Evolutionary conservation across 2,113 vertebrate species (phyloP).

Genomic region (Pseudopipra pipra): DNA sequence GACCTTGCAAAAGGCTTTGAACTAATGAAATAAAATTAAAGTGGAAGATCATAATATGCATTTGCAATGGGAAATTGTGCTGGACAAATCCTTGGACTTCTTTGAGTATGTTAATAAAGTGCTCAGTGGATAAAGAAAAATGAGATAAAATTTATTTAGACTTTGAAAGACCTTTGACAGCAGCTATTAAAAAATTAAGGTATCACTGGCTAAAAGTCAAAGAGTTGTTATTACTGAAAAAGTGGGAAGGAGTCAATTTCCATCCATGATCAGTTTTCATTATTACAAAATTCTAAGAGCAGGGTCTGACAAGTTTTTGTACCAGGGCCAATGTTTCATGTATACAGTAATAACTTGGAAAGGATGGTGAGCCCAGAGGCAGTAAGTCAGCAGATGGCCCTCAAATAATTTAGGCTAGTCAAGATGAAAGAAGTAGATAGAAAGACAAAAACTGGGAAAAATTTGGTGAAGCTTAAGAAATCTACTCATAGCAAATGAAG

Average conservation of each 20-base stretch:
- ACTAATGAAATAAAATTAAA: neutral
- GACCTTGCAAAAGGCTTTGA: neutral
- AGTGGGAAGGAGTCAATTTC: constrained; percentile 5
- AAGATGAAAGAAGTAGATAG: neutral
- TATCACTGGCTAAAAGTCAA: neutral
- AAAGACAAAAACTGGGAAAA: neutral
- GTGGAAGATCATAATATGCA: neutral
- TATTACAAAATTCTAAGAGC: neutral
- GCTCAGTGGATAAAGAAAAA: neutral
- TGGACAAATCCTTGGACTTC: neutral
- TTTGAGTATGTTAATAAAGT: neutral
- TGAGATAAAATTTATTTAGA: neutral
- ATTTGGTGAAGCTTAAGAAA: neutral
- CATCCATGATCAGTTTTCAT: neutral
- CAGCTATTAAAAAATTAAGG: neutral
- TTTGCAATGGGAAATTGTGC: neutral
- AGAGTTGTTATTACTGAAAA: neutral
- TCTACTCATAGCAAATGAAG: neutral
- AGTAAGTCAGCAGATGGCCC: neutral
- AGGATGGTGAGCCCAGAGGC: neutral
- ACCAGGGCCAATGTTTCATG: neutral
- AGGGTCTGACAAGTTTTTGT: neutral
- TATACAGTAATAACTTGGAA: neutral
- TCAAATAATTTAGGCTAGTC: neutral
- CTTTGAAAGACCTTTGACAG: neutral